Evolutionary conservation across 2,113 vertebrate genomes (phyloP).

Genomic region (Sander vitreus): DNA sequence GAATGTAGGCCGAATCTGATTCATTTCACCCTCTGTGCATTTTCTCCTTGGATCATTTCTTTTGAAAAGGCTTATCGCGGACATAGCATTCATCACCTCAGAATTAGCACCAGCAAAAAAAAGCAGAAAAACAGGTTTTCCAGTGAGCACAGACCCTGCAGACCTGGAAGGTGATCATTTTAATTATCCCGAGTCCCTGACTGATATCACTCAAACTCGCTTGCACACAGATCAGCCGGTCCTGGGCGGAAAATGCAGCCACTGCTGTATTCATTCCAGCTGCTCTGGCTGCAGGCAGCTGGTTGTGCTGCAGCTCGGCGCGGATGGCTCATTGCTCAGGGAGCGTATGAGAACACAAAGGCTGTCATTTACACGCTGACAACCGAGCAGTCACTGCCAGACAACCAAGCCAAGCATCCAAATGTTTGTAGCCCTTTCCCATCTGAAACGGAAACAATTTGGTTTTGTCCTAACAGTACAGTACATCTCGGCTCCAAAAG

Average conservation of each 20-base stretch:
- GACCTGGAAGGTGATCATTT: conserved; percentile 79
- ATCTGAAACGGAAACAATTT: conserved; percentile 72
- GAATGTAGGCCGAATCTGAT: conserved; percentile 22
- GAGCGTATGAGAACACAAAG: conserved; percentile 26
- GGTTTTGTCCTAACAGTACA: conserved; percentile 55
- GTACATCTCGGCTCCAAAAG: conserved; percentile 38
- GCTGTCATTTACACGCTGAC: conserved; percentile 36
- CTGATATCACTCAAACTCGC: conserved; percentile 83
- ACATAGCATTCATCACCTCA: conserved; percentile 86
- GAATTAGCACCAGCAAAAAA: conserved; percentile 78
- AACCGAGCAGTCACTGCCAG: conserved; percentile 32
- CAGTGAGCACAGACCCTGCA: conserved; percentile 56
- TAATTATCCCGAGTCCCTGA: conserved; percentile 79
- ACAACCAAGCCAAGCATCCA: conserved; percentile 57
- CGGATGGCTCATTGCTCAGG: conserved; percentile 16
- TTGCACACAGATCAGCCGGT: conserved; percentile 47
- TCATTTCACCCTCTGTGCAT: conserved; percentile 42
- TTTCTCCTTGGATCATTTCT: conserved; percentile 62
- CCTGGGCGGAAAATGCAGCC: conserved; percentile 59
- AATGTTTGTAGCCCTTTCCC: conserved; percentile 69
- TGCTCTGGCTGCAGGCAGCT: conserved; percentile 81
- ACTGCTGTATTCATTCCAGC: conserved; percentile 77
- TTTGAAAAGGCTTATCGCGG: conserved; percentile 84
- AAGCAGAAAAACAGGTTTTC: conserved; percentile 27
- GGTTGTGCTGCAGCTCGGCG: conserved; percentile 66